Percentiles rank a stretch among this genome's conserved stretches.
Evolutionary conservation across 2,113 vertebrate genomes (phyloP).

Genomic region (Myiozetetes cayanensis): DNA sequence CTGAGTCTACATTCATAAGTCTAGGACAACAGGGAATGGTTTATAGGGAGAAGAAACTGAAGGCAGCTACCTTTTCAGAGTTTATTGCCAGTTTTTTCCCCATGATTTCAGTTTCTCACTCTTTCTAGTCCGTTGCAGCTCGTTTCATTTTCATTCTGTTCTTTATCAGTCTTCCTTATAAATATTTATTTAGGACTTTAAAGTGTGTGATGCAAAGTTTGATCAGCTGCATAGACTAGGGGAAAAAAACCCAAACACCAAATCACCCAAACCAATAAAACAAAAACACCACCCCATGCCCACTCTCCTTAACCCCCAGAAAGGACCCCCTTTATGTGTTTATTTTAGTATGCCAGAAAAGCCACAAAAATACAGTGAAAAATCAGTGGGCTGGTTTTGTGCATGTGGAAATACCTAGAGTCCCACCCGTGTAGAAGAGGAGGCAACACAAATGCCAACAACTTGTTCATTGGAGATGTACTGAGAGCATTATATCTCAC

Average conservation of each 20-base stretch:
- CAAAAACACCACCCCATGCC: not conserved
- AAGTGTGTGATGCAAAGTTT: not conserved
- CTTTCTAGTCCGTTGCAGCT: not conserved
- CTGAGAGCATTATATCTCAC: not conserved
- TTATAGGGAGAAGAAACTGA: not conserved
- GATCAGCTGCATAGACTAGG: not conserved
- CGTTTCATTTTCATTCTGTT: not conserved
- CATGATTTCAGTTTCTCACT: not conserved
- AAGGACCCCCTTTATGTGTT: rapidly evolving
- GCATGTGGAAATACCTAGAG: not conserved
- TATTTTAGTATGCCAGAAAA: not conserved
- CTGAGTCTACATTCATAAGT: not conserved
- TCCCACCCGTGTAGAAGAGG: rapidly evolving
- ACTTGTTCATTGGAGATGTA: not conserved
- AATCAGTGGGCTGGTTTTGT: not conserved
- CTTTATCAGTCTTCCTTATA: not conserved
- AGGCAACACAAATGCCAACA: not conserved
- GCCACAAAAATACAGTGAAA: not conserved
- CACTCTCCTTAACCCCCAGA: rapidly evolving
- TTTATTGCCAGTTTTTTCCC: not conserved
- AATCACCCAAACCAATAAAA: not conserved
- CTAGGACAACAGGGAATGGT: not conserved
- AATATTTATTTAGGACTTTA: not conserved
- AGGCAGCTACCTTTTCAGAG: not conserved
- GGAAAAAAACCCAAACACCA: not conserved